Evolutionary conservation across 2,113 vertebrate species (phyloP), one percentile per base, ranked within the genome.

Genomic region (Ciconia boyciana): DNA sequence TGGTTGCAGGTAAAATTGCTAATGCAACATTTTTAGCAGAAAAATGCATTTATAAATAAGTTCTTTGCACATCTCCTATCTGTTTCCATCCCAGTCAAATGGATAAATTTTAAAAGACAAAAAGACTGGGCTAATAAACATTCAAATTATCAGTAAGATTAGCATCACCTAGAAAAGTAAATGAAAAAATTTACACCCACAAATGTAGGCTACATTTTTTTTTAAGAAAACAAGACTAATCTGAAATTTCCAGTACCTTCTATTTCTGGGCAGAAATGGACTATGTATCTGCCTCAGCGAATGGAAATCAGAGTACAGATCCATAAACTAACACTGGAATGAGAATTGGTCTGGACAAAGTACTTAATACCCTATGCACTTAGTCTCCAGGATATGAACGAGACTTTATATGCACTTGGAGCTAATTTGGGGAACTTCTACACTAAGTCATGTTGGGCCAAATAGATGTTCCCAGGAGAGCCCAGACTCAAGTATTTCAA

Each of bases 391-490:
- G 91, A 89, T 93, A 9, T 65, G 70, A 91, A 43, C 0, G 9
- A 94, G 93, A 94, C 84, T 84, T 89, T 44, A 76, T 34, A 10
- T 19, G 78, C 91, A 76, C 83, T 95, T 77, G 80, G 60, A 87
- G 91, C 77, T 91, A 61, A 89, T 91, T 79, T 90, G 74, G 52
- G 57, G 70, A 87, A 75, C 31, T 84, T 82, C 32, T 84, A 13
- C 65, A 34, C 69, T 64, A 24, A 71, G 74, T 55, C 48, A 7
- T 17, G 17, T 10, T 31, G 39, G 91, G 54, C 84, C 74, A 69
- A 93, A 72, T 10, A 64, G 44, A 34, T 19, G 16, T 24, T 48
- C 34, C 83, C 66, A 78, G 81, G 84, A 87, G 70, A 88, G 83
- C 16, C 57, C 34, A 44, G 75, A n/a, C 13, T 32, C 17, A 7